Evolutionary conservation across 2,797 vertebrate genomes (phyloP).

Genomic region (Babyrousa celebensis): DNA sequence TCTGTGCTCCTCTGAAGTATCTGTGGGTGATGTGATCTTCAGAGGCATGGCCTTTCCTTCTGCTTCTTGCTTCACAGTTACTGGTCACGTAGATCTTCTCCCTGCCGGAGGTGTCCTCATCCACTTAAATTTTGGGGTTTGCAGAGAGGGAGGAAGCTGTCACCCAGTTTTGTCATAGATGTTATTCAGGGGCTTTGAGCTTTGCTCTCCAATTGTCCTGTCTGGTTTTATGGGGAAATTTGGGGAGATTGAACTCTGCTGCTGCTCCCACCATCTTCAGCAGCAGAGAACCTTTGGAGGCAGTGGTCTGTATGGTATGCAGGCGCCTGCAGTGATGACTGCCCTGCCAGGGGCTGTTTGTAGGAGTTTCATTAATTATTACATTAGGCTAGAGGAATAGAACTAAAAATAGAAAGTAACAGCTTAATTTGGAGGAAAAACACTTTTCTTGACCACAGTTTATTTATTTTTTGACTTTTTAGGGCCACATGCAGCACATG

Average conservation of each 20-base stretch:
- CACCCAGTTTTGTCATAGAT: not conserved
- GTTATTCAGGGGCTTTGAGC: not conserved
- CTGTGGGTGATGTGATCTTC: no score
- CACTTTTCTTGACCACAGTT: constrained; percentile 49
- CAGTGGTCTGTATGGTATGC: not conserved
- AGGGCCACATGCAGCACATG: no score
- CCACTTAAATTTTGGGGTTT: not conserved
- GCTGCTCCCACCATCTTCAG: accelerated
- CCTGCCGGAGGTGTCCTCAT: not conserved
- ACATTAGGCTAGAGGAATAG: constrained; percentile 35
- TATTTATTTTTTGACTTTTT: not conserved
- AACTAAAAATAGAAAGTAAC: constrained; percentile 53
- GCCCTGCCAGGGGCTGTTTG: not conserved
- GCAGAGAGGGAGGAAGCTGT: not conserved
- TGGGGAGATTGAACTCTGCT: not conserved
- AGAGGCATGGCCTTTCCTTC: not conserved
- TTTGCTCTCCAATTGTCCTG: not conserved
- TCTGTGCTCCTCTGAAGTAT: not conserved
- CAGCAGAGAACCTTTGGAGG: not conserved
- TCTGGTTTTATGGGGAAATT: not conserved
- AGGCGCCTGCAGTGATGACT: not conserved
- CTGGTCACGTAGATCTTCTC: not conserved
- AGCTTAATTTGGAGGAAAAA: constrained; percentile 37
- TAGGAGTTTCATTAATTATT: constrained; percentile 41
- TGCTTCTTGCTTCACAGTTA: not conserved